These are phyloP conservation scores for Corythornis cristatus DNA, from an alignment of 2,113 vertebrate genomes.

Conservation along the genomic window DNA sequence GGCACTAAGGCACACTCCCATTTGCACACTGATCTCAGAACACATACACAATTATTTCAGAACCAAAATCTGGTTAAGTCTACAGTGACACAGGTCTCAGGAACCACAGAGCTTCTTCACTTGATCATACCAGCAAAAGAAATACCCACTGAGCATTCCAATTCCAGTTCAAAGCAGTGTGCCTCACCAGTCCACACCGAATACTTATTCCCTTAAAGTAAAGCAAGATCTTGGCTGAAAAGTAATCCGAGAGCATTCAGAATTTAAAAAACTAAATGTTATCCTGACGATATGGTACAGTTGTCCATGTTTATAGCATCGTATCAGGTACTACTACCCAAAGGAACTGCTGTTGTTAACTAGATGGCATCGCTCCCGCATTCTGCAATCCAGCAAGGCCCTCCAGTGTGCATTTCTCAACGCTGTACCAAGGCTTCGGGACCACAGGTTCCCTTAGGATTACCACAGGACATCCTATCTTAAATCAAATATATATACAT, in stretches of 20 bases:
- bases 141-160: background rate
- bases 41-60: background rate
- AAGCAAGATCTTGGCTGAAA: accelerated
- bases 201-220: background rate
- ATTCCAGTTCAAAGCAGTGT: accelerated
- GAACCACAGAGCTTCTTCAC: background rate
- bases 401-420: background rate
- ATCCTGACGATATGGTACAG: accelerated
- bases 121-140: background rate
- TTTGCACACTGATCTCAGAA: background rate
- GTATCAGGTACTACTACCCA: background rate
- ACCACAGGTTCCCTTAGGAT: background rate
- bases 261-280: too few relatives aligned
- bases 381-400: background rate
- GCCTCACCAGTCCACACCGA: background rate
- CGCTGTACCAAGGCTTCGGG: background rate
- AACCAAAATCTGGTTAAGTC: background rate
- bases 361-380: background rate
- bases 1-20: background rate
- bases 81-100: background rate
- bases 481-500: background rate
- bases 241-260: accelerated
- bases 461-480: background rate
- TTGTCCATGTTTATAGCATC: background rate
- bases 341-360: background rate